Evolutionary conservation across 2,113 vertebrate genomes (phyloP), one percentile per base, ranked within the genome.

Genomic region (Vireo altiloquus): DNA sequence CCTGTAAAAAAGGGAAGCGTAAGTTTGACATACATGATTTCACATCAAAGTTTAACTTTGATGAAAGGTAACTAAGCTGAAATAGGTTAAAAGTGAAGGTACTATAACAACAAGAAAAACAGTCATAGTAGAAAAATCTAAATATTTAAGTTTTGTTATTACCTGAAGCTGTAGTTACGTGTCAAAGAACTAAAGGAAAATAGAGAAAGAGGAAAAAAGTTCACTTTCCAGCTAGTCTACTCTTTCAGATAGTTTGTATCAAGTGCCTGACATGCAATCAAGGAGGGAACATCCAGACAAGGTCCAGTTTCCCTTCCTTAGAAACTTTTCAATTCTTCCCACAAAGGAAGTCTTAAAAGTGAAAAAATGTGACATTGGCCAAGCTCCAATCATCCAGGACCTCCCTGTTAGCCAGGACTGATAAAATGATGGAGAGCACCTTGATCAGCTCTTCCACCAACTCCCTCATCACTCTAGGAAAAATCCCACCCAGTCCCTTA

Each of bases 331-430:
- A 80, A 46, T 52, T 80, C 8, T 63, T 42, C 8, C 57, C 37
- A 84, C 25, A 40, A 40, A 54, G 18, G 6, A 15, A 52, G 27
- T 13, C 37, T 77, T 47, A 74, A 77, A 28, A 0, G 0, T 22
- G 17, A 69, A 70, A 84, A 46, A 49, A 25, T 0, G 1, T 17
- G 15, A 52, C 28, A 39, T 0, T 30, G 28, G 33, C 46, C 46
- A 82, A 53, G 33, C 7, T 52, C 37, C 52, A 59, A 13, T 23
- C 2, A 0, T 19, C 44, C 0, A 22, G 44, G 44, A 15, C 18
- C 59, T 37, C 10, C 7, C 33, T 13, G 10, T 66, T n/a, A 59
- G 28, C 19, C 60, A 82, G 19, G 22, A 24, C 8, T 23, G 15
- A 52, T 14, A 16, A 65, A 37, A 33, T 10, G 13, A 50, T 3